These are phyloP conservation scores for Mesoclemmys tuberculata DNA, from an alignment of 2,113 vertebrate species.

Conservation along the genomic window DNA sequence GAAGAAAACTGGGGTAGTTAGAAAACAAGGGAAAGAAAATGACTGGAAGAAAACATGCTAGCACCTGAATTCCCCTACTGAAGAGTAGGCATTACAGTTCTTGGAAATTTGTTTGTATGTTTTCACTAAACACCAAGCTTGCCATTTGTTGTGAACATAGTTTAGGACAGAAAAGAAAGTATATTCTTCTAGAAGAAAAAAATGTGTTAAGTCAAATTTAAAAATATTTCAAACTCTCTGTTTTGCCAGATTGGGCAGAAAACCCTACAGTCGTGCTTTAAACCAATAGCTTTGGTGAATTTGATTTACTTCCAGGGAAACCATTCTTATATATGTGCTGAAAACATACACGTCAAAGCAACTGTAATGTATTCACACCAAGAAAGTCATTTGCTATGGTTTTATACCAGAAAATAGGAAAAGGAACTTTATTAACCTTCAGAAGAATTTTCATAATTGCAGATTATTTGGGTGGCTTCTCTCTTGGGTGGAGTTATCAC, in stretches of 20 bases:
- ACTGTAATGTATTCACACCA: conserved; percentile 71
- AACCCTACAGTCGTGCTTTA: conserved; percentile 38
- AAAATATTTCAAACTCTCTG: conserved; percentile 56
- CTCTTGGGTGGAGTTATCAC: not conserved
- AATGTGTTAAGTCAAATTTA: conserved; percentile 45
- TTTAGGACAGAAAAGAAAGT: conserved; percentile 30
- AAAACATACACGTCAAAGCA: conserved; percentile 81
- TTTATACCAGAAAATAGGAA: conserved; percentile 35
- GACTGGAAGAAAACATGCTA: not conserved
- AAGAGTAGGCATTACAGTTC: not conserved
- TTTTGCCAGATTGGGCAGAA: conserved; percentile 53
- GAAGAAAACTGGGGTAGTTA: not conserved
- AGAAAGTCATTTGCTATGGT: conserved; percentile 74
- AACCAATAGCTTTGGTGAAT: conserved; percentile 52
- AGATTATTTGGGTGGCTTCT: not conserved
- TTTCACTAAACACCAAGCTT: not conserved
- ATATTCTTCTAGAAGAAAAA: conserved; percentile 36
- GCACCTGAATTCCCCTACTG: not conserved
- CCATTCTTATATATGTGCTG: conserved; percentile 74
- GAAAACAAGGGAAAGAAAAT: not conserved
- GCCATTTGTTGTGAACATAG: not conserved
- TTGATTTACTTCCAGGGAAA: conserved; percentile 78
- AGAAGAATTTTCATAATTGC: conserved; percentile 47
- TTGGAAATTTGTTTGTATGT: not conserved
- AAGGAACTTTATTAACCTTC: conserved; percentile 66